These are phyloP conservation scores for Torymus tubicola DNA, from an alignment of 2,888 invertebrate genomes.

Conservation along the genomic window DNA sequence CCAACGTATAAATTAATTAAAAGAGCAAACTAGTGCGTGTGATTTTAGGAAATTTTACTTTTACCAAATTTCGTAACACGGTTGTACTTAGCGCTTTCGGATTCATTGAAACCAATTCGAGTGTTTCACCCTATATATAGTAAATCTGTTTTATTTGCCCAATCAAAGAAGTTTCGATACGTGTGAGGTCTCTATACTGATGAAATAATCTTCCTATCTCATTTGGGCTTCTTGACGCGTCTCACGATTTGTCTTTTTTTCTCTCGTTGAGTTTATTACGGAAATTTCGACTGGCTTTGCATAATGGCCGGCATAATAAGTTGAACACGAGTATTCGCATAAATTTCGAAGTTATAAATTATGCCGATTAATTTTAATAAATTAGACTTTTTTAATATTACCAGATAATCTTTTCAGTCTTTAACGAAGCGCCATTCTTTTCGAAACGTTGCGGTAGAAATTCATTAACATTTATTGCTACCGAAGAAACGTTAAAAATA, in stretches of 20 bases:
- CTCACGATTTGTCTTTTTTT: neutral
- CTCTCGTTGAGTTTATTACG: neutral
- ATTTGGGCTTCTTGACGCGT: too few relatives aligned
- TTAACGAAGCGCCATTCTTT: conserved; percentile 5
- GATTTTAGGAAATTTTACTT: too few relatives aligned
- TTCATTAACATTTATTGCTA: conserved; percentile 11
- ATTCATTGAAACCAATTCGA: too few relatives aligned
- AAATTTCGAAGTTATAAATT: conserved; percentile 29
- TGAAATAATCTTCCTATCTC: too few relatives aligned
- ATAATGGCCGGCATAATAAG: conserved; percentile 1
- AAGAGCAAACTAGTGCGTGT: too few relatives aligned
- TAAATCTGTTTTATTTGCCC: too few relatives aligned
- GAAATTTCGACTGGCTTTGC: conserved; percentile 19
- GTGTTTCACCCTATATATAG: too few relatives aligned
- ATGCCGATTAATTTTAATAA: conserved; percentile 28
- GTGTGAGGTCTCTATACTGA: too few relatives aligned
- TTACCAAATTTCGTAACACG: too few relatives aligned
- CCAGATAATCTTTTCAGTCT: neutral
- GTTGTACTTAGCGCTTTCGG: too few relatives aligned
- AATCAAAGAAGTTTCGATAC: too few relatives aligned
- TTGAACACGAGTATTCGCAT: neutral
- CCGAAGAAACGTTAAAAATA: neutral
- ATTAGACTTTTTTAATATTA: conserved; percentile 17
- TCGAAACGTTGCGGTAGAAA: neutral
- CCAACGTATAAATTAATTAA: too few relatives aligned